Evolutionary conservation across 2,888 invertebrate genomes (phyloP).

Genomic region (Pantelozetes paolii): DNA sequence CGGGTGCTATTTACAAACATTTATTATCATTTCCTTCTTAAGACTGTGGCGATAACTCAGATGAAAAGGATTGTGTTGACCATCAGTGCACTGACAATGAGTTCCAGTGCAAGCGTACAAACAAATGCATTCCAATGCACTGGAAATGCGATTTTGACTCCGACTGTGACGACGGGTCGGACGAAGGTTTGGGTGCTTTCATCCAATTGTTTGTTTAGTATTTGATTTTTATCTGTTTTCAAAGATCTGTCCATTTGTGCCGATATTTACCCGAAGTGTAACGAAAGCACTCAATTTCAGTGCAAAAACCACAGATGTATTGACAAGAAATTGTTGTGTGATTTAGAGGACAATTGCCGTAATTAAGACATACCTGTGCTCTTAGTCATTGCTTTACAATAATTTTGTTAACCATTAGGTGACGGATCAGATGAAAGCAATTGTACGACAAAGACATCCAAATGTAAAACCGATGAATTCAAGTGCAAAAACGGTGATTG

Average conservation of each 20-base stretch:
- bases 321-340: slow-evolving; percentile 77
- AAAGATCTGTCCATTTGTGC: slow-evolving; percentile 58
- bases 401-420: too few relatives aligned
- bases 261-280: slow-evolving; percentile 79
- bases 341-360: slow-evolving; percentile 77
- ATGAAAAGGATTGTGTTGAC: slow-evolving; percentile 58
- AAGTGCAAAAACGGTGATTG: slow-evolving; percentile 73
- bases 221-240: slow-evolving; percentile 49
- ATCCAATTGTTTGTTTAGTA: not conserved
- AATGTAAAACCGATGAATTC: slow-evolving; percentile 79
- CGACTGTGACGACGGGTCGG: slow-evolving; percentile 89
- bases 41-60: slow-evolving; percentile 78
- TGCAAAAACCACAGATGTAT: slow-evolving; percentile 90
- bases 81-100: slow-evolving; percentile 52
- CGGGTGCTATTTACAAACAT: too few relatives aligned
- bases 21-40: not conserved
- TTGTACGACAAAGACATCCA: slow-evolving; percentile 75
- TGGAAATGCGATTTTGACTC: slow-evolving; percentile 96
- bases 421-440: slow-evolving; percentile 84
- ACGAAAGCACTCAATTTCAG: slow-evolving; percentile 80
- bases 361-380: not conserved
- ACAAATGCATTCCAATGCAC: slow-evolving; percentile 74
- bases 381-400: too few relatives aligned
- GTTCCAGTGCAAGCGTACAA: slow-evolving; percentile 79
- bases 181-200: slow-evolving; percentile 64